These are phyloP conservation scores for Melospiza georgiana DNA, from an alignment of 2,113 vertebrate species.

Conservation along the genomic window DNA sequence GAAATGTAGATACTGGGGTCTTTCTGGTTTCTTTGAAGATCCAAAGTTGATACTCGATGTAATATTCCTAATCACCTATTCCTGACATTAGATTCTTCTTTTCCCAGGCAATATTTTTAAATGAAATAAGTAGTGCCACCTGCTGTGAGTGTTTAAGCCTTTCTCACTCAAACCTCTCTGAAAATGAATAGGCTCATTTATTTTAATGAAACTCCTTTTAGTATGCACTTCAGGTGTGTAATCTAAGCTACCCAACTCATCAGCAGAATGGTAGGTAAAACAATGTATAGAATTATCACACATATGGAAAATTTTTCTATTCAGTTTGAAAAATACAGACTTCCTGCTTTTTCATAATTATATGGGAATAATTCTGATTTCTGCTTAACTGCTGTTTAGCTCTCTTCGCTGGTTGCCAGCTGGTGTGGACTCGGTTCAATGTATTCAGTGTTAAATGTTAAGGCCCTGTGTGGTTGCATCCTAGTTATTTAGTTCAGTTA, in stretches of 20 bases:
- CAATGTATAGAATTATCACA: background rate
- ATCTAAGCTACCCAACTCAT: background rate
- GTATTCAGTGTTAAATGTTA: conserved; percentile 57
- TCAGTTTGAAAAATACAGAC: background rate
- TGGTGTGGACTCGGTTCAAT: conserved; percentile 47
- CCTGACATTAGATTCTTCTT: background rate
- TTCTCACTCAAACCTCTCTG: background rate
- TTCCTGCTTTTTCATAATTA: background rate
- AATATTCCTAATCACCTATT: background rate
- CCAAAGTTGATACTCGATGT: fast-evolving
- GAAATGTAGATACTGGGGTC: background rate
- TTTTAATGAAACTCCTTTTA: conserved; percentile 18
- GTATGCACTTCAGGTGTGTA: background rate
- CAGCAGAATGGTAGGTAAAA: background rate
- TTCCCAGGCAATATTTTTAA: conserved; percentile 25
- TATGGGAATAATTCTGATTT: conserved; percentile 10
- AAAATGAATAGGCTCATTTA: conserved; percentile 32
- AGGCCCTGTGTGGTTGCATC: conserved; percentile 11
- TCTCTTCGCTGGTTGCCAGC: conserved; percentile 24
- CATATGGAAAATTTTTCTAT: background rate
- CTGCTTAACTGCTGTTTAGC: conserved; percentile 1
- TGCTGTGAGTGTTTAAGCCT: conserved; percentile 37
- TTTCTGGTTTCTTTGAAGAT: background rate
- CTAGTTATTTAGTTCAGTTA: conserved; percentile 42
- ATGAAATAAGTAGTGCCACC: conserved; percentile 29